These are phyloP conservation scores for Saiga tatarica DNA, from an alignment of 2,113 vertebrate genomes.

Conservation along the genomic window DNA sequence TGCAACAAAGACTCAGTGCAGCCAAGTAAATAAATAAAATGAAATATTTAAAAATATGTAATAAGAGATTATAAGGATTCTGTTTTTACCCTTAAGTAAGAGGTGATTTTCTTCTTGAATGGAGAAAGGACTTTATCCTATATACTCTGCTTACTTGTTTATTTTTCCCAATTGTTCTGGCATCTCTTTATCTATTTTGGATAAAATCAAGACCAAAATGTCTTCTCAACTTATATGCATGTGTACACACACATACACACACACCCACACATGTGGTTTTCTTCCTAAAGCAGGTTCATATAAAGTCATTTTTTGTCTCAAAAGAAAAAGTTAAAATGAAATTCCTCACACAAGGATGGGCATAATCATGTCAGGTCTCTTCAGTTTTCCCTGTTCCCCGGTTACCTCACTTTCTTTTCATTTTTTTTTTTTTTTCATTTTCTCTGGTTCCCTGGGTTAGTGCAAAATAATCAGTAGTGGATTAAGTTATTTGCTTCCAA, in stretches of 20 bases:
- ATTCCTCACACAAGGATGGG: not conserved
- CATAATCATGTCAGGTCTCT: not conserved
- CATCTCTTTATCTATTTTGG: not conserved
- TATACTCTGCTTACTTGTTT: not conserved
- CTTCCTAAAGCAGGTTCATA: not conserved
- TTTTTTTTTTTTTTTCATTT: too few relatives aligned
- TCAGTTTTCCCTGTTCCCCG: not conserved
- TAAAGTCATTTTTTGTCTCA: not conserved
- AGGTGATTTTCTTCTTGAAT: not conserved
- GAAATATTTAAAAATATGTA: not conserved
- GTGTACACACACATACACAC: not conserved
- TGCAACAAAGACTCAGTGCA: not conserved
- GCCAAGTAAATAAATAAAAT: not conserved
- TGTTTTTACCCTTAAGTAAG: not conserved
- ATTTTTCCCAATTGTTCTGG: not conserved
- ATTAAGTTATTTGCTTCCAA: constrained; percentile 6
- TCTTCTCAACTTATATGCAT: not conserved
- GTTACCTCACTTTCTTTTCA: not conserved
- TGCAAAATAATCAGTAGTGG: not conserved
- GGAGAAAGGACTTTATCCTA: not conserved
- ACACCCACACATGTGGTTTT: not conserved
- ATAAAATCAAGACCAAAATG: not conserved
- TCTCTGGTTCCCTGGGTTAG: not conserved
- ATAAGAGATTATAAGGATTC: not conserved
- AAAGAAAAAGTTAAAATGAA: not conserved